These are phyloP conservation scores for Cephus rjabovi DNA, from an alignment of 2,888 invertebrate genomes.

Conservation along the genomic window DNA sequence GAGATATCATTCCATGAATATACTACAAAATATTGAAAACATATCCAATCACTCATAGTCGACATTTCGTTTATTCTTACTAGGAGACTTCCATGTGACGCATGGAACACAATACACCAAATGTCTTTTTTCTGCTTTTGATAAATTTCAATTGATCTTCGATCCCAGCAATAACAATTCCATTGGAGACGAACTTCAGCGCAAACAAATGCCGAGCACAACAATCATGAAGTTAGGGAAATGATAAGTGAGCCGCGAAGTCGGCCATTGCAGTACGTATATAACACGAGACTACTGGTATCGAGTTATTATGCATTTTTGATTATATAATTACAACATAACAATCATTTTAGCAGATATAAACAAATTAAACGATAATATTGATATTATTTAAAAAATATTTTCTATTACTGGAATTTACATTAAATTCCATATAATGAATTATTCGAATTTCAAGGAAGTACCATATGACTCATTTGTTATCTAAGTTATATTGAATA, in stretches of 20 bases:
- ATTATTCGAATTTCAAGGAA: constrained; percentile 1
- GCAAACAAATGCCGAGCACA: constrained; percentile 64
- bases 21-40: constrained; percentile 15
- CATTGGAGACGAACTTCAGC: constrained; percentile 63
- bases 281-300: not conserved
- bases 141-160: constrained; percentile 16
- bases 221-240: constrained; percentile 65
- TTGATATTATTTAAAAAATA: not conserved
- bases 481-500: no score
- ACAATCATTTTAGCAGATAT: not conserved
- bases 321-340: not conserved
- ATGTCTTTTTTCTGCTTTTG: constrained; percentile 11
- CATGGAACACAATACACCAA: not conserved
- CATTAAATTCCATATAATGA: constrained; percentile 3
- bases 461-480: constrained; percentile 8
- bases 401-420: not conserved
- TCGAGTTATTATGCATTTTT: constrained; percentile 3
- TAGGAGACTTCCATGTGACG: constrained; percentile 12
- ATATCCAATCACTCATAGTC: constrained; percentile 28
- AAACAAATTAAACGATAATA: no score
- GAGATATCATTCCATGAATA: constrained; percentile 13
- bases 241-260: constrained; percentile 33
- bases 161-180: constrained; percentile 33
- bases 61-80: constrained; percentile 34
- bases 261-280: constrained; percentile 26